Percentiles rank a stretch among this genome's conserved stretches.
Evolutionary conservation across 2,113 vertebrate species (phyloP).

Genomic region (Proterorhinus semilunaris): DNA sequence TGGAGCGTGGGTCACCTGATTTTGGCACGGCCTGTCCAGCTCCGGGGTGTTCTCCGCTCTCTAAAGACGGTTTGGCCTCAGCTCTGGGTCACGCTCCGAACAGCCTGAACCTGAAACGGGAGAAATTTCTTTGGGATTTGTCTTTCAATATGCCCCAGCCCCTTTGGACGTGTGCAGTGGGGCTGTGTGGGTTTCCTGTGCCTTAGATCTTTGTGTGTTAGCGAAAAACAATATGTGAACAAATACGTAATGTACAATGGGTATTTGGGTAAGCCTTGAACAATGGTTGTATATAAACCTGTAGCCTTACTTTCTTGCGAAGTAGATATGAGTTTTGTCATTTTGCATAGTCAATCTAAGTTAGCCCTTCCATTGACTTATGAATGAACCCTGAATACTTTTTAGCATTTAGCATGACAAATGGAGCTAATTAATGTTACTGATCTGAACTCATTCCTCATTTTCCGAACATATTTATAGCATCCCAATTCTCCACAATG

Average conservation of each 20-base stretch:
- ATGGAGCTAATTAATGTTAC: too few species aligned
- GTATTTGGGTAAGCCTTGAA: too few species aligned
- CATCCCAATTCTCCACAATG: too few species aligned
- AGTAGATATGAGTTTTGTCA: too few species aligned
- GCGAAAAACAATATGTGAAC: neutral
- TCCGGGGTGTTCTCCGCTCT: constrained; percentile 14
- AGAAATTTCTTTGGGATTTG: constrained; percentile 39
- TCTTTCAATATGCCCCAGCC: constrained; percentile 25
- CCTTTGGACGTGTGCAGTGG: constrained; percentile 18
- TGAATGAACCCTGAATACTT: too few species aligned
- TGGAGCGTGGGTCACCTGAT: constrained; percentile 21
- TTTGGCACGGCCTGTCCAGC: neutral
- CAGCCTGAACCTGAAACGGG: constrained; percentile 21
- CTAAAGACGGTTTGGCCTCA: constrained; percentile 6
- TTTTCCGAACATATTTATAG: too few species aligned
- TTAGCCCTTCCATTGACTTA: too few species aligned
- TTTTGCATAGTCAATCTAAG: too few species aligned
- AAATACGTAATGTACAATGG: neutral
- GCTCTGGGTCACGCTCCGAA: neutral
- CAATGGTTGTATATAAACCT: too few species aligned
- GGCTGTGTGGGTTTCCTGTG: constrained; percentile 25
- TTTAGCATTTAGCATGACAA: too few species aligned
- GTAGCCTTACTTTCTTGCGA: too few species aligned
- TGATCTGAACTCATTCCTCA: too few species aligned
- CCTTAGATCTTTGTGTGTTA: constrained; percentile 16